Conservation (phyloP, 2,797 vertebrate species). For the Chaenodraco wilsoni region DNA sequence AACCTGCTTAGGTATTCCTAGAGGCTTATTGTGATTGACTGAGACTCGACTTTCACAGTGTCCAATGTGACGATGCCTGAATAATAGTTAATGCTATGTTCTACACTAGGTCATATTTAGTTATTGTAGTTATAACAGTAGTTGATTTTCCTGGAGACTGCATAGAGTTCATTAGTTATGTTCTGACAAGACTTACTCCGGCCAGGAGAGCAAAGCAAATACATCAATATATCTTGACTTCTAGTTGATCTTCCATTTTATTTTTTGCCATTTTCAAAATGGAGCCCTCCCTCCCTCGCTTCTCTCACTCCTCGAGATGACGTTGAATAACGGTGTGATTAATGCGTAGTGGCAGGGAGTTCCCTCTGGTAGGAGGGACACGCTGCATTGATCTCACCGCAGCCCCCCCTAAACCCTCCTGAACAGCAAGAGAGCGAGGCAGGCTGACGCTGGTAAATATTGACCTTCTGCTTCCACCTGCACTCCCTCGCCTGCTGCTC, state of each 20-base stretch:
- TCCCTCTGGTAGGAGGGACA: slow-evolving; percentile 76
- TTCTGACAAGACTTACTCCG: not conserved
- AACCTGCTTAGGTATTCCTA: too few relatives aligned
- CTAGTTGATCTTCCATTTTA: not conserved
- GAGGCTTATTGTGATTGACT: not conserved
- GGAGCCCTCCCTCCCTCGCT: slow-evolving; percentile 24
- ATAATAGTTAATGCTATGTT: not conserved
- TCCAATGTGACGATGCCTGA: too few relatives aligned
- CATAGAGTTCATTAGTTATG: not conserved
- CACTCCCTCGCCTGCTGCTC: slow-evolving; percentile 26
- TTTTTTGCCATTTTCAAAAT: slow-evolving; percentile 34
- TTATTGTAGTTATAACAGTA: not conserved
- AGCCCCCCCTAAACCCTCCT: slow-evolving; percentile 63
- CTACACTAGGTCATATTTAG: not conserved
- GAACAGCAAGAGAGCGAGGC: slow-evolving; percentile 43
- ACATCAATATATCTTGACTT: not conserved
- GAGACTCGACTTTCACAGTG: too few relatives aligned
- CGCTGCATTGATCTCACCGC: slow-evolving; percentile 61
- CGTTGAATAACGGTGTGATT: slow-evolving; percentile 45
- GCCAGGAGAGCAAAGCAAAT: not conserved
- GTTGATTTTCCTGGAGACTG: not conserved
- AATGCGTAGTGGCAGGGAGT: slow-evolving; percentile 83
- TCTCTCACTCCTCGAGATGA: slow-evolving; percentile 30
- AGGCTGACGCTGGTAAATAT: slow-evolving; percentile 80
- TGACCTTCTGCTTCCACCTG: slow-evolving; percentile 70